phyloP scores from a whole-genome alignment of 2,888 invertebrate species.

The Bruchidius siliquastri region DNA sequence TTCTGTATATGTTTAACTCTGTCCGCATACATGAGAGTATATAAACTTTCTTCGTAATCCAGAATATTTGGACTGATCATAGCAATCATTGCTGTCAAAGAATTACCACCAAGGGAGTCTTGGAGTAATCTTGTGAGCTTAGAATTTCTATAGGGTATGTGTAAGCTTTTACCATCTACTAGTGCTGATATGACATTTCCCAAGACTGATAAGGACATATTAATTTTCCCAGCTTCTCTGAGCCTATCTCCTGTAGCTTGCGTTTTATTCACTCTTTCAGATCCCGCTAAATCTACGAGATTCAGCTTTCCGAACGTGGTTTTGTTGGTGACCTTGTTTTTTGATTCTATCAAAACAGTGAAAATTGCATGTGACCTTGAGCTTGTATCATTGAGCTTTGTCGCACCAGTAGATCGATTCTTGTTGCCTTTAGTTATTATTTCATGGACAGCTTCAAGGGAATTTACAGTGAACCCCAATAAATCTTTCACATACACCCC shows the following conservation, averaged over 20 bases:
- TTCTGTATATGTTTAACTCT: slow-evolving; percentile 95
- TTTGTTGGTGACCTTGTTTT: slow-evolving; percentile 71
- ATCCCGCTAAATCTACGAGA: slow-evolving; percentile 92
- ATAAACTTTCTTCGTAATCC: slow-evolving; percentile 92
- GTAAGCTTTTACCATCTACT: slow-evolving; percentile 90
- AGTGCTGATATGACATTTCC: slow-evolving; percentile 96
- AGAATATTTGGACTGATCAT: slow-evolving; percentile 88
- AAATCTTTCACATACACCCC: slow-evolving; percentile 96
- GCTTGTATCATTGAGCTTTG: slow-evolving; percentile 92
- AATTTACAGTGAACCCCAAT: slow-evolving; percentile 90
- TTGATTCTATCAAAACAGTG: slow-evolving; percentile 92
- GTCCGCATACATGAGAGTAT: slow-evolving; percentile 91
- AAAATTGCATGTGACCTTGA: slow-evolving; percentile 96
- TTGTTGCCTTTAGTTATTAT: slow-evolving; percentile 93
- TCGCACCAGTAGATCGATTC: slow-evolving; percentile 72
- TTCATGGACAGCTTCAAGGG: slow-evolving; percentile 89
- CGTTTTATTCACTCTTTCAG: slow-evolving; percentile 94
- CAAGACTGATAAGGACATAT: slow-evolving; percentile 88
- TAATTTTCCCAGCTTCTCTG: slow-evolving; percentile 94
- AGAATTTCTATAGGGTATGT: slow-evolving; percentile 95
- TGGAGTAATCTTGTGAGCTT: slow-evolving; percentile 91
- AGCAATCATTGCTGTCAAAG: slow-evolving; percentile 89
- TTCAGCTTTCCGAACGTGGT: slow-evolving; percentile 90
- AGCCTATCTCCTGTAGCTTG: slow-evolving; percentile 85
- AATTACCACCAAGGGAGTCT: slow-evolving; percentile 92